Base-by-base conservation (phyloP, 2,113 vertebrate species). In the Hypanus sabinus region DNA sequence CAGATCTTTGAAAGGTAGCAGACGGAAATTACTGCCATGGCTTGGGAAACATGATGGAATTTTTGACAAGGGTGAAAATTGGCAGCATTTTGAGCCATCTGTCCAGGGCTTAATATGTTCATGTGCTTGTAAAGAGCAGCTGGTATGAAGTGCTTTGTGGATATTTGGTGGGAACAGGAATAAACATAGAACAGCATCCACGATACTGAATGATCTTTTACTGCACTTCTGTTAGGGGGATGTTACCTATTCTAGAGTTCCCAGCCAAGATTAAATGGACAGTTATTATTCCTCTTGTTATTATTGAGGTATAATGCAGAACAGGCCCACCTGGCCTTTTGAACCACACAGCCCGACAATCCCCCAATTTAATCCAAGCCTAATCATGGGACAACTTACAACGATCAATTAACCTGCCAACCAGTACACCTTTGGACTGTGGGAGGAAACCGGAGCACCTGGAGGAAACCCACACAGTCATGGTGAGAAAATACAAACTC, bases 51-150 rank as follows among this genome's bases (percentile, higher is more conserved):
- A 88, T 68, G 57, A 90, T 90, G 60, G 5, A 27, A 62, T 90
- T 60, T 90, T 68, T 90, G 85, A 90, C 57, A 68, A 90, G 6
- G 85, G 60, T n/a, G 85, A 65, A 68, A 68, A 68, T 33, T 90
- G 85, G 85, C 85, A 90, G 85, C 60, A 33, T 65, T 33, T 20
- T 14, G 60, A 90, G 65, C 85, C 85, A 90, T 90, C 85, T 90
- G 85, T 90, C 60, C 33, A 62, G 60, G 30, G 62, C 60, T 30
- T 68, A 60, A 65, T 65, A n/a, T 36, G 16, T 33, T 90, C 85
- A 36, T 90, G 60, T 65, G 60, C 33, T 90, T 90, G 60, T 65
- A 62, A 90, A 33, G 60, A 33, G 60, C 85, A 90, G 57, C 62
- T 88, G 85, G 60, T 68, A 30, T 65, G 20, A 33, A 18, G 14